Base-by-base conservation (phyloP, 2,113 vertebrate genomes). In the Raja brachyura region DNA sequence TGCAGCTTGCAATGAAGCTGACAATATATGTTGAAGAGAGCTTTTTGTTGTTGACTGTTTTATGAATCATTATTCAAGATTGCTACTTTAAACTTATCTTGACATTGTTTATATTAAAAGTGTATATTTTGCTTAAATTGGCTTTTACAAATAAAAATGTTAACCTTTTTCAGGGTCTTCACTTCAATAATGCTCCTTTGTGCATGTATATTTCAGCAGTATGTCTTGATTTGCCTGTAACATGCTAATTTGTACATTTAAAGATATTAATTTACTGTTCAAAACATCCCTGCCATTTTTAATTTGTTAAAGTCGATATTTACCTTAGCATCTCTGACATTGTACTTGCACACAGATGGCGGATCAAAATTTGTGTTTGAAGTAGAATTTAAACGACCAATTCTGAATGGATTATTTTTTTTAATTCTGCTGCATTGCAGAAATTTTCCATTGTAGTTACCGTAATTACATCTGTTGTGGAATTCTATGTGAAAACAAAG, bases 21-120 rank as follows among this genome's bases (percentile, higher is more conserved):
- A 61, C 81, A 59, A 56, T 61, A 86, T 86, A 86, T 61, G 56
- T 61, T 86, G 28, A 86, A 59, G 81, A 59, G 56, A 86, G 61
- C n/a, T 61, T 61, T 11, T 25, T 86, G 61, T 11, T 61, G 7
- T 79, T 39, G 74, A n/a, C 39, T 54, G 81, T 86, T 86, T 86
- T 61, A 48, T 28, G 28, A 86, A 86, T 86, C 56, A 48, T 48
- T 3, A 25, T 59, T 86, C 25, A 75, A 61, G 59, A 61, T 85
- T 85, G 79, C 48, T 25, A 54, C 31, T 79, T 79, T 48, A 54
- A 48, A 68, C 3, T 56, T 83, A 83, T 54, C 7, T 83, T 56
- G 81, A 85, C 20, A 13, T 16, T 85, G 22, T 25, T 81, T 56
- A 0, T 61, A 61, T 61, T 86, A 61, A 86, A 56, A 48, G 39